A percentile compares a stretch with the other conserved stretches of the same genome.
Evolutionary conservation across 2,797 vertebrate genomes (phyloP).

Genomic region (Perodicticus potto): DNA sequence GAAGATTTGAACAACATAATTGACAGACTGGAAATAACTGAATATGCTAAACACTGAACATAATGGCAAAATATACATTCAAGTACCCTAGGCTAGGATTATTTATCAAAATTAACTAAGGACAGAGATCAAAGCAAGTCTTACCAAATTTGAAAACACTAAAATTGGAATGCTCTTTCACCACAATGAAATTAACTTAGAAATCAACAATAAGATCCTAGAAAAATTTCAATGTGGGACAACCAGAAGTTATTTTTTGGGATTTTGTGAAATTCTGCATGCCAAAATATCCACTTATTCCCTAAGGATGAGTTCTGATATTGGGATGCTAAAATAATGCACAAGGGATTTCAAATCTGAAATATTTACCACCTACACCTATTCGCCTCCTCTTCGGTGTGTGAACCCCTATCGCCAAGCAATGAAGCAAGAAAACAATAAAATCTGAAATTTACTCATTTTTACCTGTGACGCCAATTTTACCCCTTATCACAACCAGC

Average conservation of each 20-base stretch:
- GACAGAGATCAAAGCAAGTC: too few species aligned
- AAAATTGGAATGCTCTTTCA: too few species aligned
- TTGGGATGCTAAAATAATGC: not conserved
- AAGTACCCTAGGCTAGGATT: too few species aligned
- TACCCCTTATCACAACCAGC: not conserved
- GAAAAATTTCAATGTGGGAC: not conserved
- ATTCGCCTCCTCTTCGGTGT: not conserved
- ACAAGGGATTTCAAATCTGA: not conserved
- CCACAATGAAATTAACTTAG: too few species aligned
- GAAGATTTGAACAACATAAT: too few species aligned
- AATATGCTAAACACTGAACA: too few species aligned
- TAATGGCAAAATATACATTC: too few species aligned
- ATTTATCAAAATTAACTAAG: too few species aligned
- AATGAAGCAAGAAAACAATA: not conserved
- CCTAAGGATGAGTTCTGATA: not conserved
- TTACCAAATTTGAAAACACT: too few species aligned
- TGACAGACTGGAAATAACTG: too few species aligned
- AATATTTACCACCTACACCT: not conserved
- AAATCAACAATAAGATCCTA: too few species aligned
- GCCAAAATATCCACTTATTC: not conserved
- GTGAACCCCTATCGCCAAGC: not conserved
- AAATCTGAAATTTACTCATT: not conserved
- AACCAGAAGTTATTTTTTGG: not conserved
- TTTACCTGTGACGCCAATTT: not conserved
- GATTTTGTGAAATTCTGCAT: not conserved